A percentile compares a stretch with the other conserved stretches of the same genome.
Evolutionary conservation across 2,113 vertebrate species (phyloP).

Genomic region (Rhodinocichla rosea): DNA sequence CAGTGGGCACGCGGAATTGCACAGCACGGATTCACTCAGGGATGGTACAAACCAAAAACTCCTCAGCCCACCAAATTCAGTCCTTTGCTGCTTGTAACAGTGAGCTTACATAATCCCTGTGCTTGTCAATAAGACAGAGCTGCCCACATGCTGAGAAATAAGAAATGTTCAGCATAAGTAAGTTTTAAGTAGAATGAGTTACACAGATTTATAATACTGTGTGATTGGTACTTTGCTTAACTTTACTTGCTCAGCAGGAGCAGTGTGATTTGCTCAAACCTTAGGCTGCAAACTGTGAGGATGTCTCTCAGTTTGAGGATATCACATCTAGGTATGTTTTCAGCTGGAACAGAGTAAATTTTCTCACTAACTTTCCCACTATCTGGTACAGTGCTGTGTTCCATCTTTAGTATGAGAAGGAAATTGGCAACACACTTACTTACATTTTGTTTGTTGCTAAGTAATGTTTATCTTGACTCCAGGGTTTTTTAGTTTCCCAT

Average conservation of each 20-base stretch:
- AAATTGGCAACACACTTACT: background rate
- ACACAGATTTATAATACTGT: background rate
- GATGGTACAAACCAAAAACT: background rate
- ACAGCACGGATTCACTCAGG: background rate
- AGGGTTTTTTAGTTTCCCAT: background rate
- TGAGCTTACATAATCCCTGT: background rate
- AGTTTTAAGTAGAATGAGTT: background rate
- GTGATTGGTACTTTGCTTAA: background rate
- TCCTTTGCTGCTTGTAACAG: background rate
- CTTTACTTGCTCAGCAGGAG: background rate
- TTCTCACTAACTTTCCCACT: background rate
- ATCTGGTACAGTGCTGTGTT: background rate
- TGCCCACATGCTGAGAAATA: background rate
- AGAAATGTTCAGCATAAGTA: background rate
- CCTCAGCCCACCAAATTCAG: background rate
- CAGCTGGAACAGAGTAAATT: background rate
- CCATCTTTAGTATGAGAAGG: background rate
- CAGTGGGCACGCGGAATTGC: background rate
- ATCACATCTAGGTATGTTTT: background rate
- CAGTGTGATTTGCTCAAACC: background rate
- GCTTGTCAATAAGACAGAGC: background rate
- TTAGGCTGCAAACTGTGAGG: background rate
- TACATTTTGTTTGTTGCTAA: background rate
- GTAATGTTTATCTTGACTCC: background rate
- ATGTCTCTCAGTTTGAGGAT: background rate